Evolutionary conservation across 2,113 vertebrate genomes (phyloP).

Genomic region (Tachysurus fulvidraco): DNA sequence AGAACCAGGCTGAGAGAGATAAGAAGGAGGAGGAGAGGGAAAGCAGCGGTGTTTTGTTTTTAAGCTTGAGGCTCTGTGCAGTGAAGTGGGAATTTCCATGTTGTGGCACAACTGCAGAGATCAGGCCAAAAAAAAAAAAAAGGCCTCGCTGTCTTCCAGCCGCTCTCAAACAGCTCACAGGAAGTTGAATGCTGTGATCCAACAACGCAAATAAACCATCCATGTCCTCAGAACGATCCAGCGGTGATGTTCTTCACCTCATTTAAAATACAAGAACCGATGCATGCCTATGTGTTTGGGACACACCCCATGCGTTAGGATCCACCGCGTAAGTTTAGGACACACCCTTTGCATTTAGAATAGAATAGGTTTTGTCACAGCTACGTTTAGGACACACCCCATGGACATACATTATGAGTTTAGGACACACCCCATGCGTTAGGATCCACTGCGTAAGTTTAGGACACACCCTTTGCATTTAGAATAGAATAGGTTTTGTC

Average conservation of each 20-base stretch:
- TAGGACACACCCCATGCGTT: background rate
- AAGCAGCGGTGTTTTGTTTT: background rate
- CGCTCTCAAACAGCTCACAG: background rate
- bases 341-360: background rate
- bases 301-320: background rate
- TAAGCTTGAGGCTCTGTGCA: constrained; percentile 28
- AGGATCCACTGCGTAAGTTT: background rate
- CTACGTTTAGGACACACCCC: background rate
- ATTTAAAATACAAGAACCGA: background rate
- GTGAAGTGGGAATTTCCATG: constrained; percentile 21
- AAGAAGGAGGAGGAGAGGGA: background rate
- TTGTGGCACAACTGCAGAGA: constrained; percentile 14
- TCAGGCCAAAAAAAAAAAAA: constrained; percentile 1
- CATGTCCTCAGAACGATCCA: background rate
- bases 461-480: background rate
- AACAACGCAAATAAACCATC: background rate
- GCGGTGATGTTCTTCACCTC: too few species aligned
- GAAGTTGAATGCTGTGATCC: background rate
- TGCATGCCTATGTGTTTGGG: background rate
- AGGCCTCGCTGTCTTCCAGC: constrained; percentile 4
- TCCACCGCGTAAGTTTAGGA: background rate
- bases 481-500: too few species aligned
- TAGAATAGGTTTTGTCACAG: too few species aligned
- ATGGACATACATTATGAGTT: background rate
- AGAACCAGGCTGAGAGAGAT: background rate